Base-by-base conservation (phyloP, 2,797 vertebrate genomes). In the Buphagus erythrorhynchus region DNA sequence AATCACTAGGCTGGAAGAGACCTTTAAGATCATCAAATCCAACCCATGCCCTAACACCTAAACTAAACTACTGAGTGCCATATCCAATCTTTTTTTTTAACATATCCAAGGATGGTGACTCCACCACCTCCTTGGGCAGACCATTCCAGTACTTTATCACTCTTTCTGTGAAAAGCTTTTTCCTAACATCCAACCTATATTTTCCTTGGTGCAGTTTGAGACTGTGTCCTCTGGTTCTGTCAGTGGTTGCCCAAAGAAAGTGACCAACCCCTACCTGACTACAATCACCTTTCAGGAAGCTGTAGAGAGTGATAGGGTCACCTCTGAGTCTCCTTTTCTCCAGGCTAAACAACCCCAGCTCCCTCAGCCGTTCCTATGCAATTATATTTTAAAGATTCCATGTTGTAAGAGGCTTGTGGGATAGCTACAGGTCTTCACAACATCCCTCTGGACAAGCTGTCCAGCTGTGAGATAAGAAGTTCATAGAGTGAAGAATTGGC, bases 401-500 rank as follows among this genome's bases (percentile, higher is more conserved):
- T 18, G 15, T 4, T 57, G 26, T 42, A 65, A 61, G 38, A 33
- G 9, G 18, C 26, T 46, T 54, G 35, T 10, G 24, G 21, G 49
- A 55, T n/a, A 49, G 17, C 20, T 59, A 51, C 5, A n/a, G 45
- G 13, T 65, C 75, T 42, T 43, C 58, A 48, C 57, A 49, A 25
- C 40, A 29, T 11, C 49, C 28, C 33, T 57, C 24, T 69, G 49
- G 28, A 63, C 43, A 33, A 45, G 14, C 1, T 29, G 57, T 26
- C 36, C 57, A 33, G 0, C 7, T 57, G 43, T 11, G 22, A 29
- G 36, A n/a, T 25, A 11, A 49, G 29, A 1, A 1, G 8, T 25
- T 48, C 35, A 29, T 12, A 10, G 24, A 19, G 28, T 25, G 38
- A 82, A 69, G 20, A 35, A 38, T 1, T 18, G 20, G 16, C 20